Evolutionary conservation across 2,888 invertebrate species (phyloP), one percentile per base, ranked within the genome.

Genomic region (Automeris io): DNA sequence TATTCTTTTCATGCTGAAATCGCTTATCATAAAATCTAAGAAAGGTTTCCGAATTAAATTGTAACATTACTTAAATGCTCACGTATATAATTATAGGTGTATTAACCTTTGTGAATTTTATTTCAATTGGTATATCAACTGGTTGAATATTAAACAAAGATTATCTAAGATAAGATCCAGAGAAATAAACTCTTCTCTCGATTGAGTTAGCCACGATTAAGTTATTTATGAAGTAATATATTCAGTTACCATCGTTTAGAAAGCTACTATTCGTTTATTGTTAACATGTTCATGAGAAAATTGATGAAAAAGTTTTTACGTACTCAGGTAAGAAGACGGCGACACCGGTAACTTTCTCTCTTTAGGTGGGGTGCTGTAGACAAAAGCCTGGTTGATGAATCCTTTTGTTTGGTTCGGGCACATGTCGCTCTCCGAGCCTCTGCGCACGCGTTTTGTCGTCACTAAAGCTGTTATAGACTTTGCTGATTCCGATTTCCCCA

Each of bases 281-380:
- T 23, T 12, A 37, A 31, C 12, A 37, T 11, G 12, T 29, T 31
- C 11, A 35, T 40, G 40, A 23, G 40, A 35, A 40, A 32, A 29
- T 32, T 29, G 33, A 26, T 26, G 45, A 47, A 41, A 40, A 39
- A 42, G 42, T 39, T 36, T 45, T 69, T 78, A 83, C 87, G 67
- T 87, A 87, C 87, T 86, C 46, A 83, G 48, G 51, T 66, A 81
- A 47, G 80, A 83, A 46, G 87, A 70, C 23, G 85, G 83, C 36
- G 87, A 83, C 46, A 78, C 54, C 29, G 77, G 77, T 47, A 78
- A 56, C 49, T 76, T 82, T 53, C 85, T 69, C 37, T 87, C 87
- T 49, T 87, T 87, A 0, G 87, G 87, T 26, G 87, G 87, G 2
- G 87, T 87, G 60, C 83, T 85, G 66, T 86, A 85, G 29, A 87